phyloP scores from a whole-genome alignment of 2,797 vertebrate species.

The Sebastolobus altivelis region DNA sequence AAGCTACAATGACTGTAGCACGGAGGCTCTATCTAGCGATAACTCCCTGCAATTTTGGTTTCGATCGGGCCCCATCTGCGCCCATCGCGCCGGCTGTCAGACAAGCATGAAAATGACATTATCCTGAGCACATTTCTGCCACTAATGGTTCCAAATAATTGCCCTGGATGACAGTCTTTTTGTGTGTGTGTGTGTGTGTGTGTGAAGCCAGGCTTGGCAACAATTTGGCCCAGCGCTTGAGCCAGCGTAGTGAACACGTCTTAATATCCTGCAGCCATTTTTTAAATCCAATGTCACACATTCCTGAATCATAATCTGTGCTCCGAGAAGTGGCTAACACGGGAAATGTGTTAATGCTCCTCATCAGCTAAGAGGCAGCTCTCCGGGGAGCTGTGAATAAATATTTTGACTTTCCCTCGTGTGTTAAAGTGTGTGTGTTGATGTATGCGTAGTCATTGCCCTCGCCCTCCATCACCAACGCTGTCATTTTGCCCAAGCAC shows the following conservation, averaged over 20 bases:
- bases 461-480: constrained; percentile 37
- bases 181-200: constrained; percentile 20
- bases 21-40: constrained; percentile 42
- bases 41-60: constrained; percentile 71
- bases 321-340: constrained; percentile 48
- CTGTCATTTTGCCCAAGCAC: constrained; percentile 66
- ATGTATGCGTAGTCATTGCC: constrained; percentile 42
- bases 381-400: constrained; percentile 67
- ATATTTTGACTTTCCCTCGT: constrained; percentile 70
- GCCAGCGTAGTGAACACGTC: constrained; percentile 10
- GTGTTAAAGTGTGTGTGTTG: constrained; percentile 37
- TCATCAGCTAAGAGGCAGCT: constrained; percentile 65
- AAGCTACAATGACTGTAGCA: constrained; percentile 41
- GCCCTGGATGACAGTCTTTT: constrained; percentile 42
- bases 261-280: constrained; percentile 21
- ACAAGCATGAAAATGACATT: constrained; percentile 65
- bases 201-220: constrained; percentile 27
- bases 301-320: constrained; percentile 54
- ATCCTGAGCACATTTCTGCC: constrained; percentile 60
- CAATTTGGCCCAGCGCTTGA: neutral
- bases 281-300: constrained; percentile 49
- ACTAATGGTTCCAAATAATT: constrained; percentile 72
- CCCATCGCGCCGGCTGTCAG: constrained; percentile 64
- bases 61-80: constrained; percentile 59
- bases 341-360: constrained; percentile 49